Evolutionary conservation across 2,113 vertebrate species (phyloP).

Genomic region (Gobio gobio): DNA sequence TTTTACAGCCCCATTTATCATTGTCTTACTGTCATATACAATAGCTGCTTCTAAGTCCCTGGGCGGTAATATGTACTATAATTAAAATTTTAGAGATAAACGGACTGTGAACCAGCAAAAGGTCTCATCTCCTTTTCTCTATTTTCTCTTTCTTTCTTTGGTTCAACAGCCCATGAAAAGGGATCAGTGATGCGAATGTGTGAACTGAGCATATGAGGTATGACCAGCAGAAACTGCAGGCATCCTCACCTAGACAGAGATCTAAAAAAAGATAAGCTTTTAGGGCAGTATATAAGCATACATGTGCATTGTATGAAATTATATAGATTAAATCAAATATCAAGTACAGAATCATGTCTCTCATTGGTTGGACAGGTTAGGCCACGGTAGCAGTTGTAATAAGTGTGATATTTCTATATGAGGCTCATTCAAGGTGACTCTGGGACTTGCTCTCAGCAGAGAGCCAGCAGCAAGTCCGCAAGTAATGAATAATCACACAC

Average conservation of each 20-base stretch:
- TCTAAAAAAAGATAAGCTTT: neutral
- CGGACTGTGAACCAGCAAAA: constrained; percentile 39
- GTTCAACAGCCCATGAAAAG: constrained; percentile 79
- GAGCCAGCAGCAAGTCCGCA: constrained; percentile 43
- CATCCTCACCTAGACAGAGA: neutral
- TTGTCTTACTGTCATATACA: neutral
- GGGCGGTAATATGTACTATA: constrained; percentile 10
- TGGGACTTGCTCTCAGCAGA: constrained; percentile 50
- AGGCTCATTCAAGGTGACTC: constrained; percentile 67
- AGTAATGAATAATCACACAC: constrained; percentile 63
- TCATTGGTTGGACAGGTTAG: neutral
- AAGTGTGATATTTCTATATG: constrained; percentile 46
- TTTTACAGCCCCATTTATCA: constrained; percentile 8
- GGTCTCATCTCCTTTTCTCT: neutral
- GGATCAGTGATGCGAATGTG: constrained; percentile 75
- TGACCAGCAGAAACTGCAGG: constrained; percentile 66
- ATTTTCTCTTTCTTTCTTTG: constrained; percentile 46
- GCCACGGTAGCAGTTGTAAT: constrained; percentile 52
- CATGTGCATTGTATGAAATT: neutral
- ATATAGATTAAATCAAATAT: neutral
- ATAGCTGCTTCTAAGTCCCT: constrained; percentile 21
- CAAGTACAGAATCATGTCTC: neutral
- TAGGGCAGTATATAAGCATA: neutral
- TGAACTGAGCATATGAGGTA: constrained; percentile 71
- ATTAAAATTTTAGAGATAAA: constrained; percentile 35